Conservation (phyloP, 1,140 invertebrate species). For the Saccostrea cuccullata region DNA sequence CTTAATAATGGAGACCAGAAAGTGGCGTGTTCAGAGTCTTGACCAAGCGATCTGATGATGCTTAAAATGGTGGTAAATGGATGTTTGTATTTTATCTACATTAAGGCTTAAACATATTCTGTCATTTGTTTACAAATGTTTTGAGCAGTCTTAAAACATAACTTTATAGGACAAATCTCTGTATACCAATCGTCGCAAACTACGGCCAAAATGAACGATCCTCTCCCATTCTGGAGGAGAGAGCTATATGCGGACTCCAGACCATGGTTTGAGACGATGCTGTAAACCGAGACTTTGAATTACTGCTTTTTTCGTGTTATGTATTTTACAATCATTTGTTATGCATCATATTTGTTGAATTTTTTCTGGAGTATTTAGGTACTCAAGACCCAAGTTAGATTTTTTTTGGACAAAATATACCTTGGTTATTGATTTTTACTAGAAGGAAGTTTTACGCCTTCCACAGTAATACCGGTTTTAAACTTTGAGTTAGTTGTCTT, state of each 20-base stretch:
- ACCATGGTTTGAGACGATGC: not conserved
- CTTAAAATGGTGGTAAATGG: not conserved
- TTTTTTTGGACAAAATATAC: slow-evolving; percentile 1
- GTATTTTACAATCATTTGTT: not conserved
- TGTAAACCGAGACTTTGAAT: not conserved
- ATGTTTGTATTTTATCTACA: not conserved
- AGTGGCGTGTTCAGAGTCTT: too few species aligned
- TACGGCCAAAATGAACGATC: too few species aligned
- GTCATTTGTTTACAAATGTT: not conserved
- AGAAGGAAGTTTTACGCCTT: not conserved
- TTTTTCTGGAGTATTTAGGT: slow-evolving; percentile 14
- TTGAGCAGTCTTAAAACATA: not conserved
- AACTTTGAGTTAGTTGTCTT: not conserved
- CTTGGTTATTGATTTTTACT: not conserved
- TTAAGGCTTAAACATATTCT: not conserved
- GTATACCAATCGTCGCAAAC: not conserved
- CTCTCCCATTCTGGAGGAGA: too few species aligned
- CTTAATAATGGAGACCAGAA: too few species aligned
- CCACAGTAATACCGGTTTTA: not conserved
- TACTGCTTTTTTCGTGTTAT: not conserved
- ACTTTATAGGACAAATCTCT: not conserved
- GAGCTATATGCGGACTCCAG: too few species aligned
- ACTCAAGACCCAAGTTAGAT: not conserved
- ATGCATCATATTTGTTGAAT: slow-evolving; percentile 13
- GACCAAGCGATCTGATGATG: too few species aligned